phyloP scores from a whole-genome alignment of 2,797 vertebrate genomes.

The Chelidonichthys spinosus region DNA sequence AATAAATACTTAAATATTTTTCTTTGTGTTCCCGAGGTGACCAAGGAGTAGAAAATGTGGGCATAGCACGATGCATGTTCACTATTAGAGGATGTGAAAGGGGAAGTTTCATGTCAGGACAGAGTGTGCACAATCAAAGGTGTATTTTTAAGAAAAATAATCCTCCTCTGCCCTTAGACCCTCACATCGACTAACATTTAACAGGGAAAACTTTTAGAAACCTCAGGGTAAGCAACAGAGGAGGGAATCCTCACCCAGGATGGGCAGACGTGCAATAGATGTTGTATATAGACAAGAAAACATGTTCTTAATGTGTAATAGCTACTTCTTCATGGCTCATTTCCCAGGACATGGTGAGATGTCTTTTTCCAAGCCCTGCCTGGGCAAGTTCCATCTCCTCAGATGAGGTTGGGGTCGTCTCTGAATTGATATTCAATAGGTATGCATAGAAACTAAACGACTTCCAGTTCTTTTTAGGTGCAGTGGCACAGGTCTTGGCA shows the following conservation, averaged over 20 bases:
- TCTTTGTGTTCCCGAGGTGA: not conserved
- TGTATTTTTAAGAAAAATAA: not conserved
- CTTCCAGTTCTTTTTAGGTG: not conserved
- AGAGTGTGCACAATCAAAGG: not conserved
- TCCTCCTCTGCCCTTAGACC: too few relatives aligned
- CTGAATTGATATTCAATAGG: not conserved
- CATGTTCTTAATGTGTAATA: too few relatives aligned
- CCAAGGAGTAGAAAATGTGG: not conserved
- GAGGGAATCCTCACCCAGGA: too few relatives aligned
- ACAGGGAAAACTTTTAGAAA: too few relatives aligned
- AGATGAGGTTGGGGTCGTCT: not conserved
- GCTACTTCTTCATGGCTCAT: too few relatives aligned
- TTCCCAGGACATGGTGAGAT: too few relatives aligned
- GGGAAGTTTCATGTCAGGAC: constrained; percentile 3
- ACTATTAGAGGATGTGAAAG: constrained; percentile 1
- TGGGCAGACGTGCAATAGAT: too few relatives aligned
- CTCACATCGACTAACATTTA: too few relatives aligned
- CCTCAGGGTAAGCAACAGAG: too few relatives aligned
- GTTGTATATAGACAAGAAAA: too few relatives aligned
- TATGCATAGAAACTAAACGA: not conserved
- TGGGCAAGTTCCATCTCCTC: not conserved
- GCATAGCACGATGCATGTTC: not conserved
- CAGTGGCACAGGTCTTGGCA: too few relatives aligned
- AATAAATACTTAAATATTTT: too few relatives aligned
- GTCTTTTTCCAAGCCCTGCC: not conserved